Base-by-base conservation (phyloP, 2,888 invertebrate genomes). In the Argynnis bischoffii region DNA sequence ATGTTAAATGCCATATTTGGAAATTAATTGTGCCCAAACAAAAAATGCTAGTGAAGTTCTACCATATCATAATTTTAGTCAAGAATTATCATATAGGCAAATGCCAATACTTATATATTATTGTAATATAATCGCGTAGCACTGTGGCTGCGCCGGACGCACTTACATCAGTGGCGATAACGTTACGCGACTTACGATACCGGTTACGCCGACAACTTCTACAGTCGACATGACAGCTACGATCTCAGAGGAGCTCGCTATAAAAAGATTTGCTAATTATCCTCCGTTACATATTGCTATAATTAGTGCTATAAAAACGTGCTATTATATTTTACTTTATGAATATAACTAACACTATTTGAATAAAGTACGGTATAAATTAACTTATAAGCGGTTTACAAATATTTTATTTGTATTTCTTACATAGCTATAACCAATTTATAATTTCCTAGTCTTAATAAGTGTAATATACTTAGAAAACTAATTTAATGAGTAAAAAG, bases 151-250 rank as follows among this genome's bases (percentile, higher is more conserved):
- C 35, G 60, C 48, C 41, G 56, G 48, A 55, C 69, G 70, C 74
- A 79, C 88, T 90, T 90, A 88, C 89, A 89, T 90, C 89, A 90
- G 85, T 77, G 74, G 69, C 75, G 77, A 82, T 87, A 88, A 89
- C 82, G 81, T 87, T 85, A 86, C 77, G 81, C 78, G 78, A 72
- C 79, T 81, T 82, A 82, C 77, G 79, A 80, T 81, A 87, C 86
- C 87, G 86, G 88, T 88, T 88, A 81, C 81, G 76, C 74, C 71
- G 64, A 63, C 69, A 56, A 63, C 66, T 64, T 66, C 68, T 66
- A 54, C 66, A 64, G 69, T 60, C 64, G 53, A 67, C 64, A 63
- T 54, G 48, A 66, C 66, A 69, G 64, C 67, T 61, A 69, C 67
- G 68, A 66, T 63, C 54, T 46, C 64, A 47, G 50, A 54, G 50